These are phyloP conservation scores for Stegostoma tigrinum DNA, from an alignment of 2,113 vertebrate species.

Conservation along the genomic window DNA sequence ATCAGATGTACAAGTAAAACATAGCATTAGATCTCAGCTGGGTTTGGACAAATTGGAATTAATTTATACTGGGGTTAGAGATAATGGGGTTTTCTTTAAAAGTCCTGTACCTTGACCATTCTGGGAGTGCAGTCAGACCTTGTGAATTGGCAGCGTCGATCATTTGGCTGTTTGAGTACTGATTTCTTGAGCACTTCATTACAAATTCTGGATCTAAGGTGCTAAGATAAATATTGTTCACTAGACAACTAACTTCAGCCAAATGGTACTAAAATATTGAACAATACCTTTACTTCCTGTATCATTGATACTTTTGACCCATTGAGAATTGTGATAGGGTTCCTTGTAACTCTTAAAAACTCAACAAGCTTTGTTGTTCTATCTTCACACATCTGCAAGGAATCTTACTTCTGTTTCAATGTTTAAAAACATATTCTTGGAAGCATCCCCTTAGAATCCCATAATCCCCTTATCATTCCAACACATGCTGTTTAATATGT, in stretches of 20 bases:
- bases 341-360: background rate
- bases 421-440: constrained; percentile 28
- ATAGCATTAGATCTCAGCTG: no score
- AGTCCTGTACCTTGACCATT: background rate
- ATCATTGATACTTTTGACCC: constrained; percentile 30
- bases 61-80: no score
- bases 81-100: no score
- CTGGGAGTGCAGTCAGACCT: background rate
- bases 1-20: no score
- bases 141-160: background rate
- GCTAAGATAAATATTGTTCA: background rate
- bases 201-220: background rate
- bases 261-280: background rate
- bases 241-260: background rate
- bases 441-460: constrained; percentile 6
- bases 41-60: no score
- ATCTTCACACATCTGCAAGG: background rate
- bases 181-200: background rate
- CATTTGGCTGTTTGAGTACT: background rate
- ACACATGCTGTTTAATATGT: constrained; percentile 7
- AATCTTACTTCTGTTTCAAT: constrained; percentile 13
- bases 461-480: constrained; percentile 35
- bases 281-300: background rate
- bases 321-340: background rate
- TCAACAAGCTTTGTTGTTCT: background rate